Base-by-base conservation (phyloP, 2,797 vertebrate species). In the Pelochelys cantorii region DNA sequence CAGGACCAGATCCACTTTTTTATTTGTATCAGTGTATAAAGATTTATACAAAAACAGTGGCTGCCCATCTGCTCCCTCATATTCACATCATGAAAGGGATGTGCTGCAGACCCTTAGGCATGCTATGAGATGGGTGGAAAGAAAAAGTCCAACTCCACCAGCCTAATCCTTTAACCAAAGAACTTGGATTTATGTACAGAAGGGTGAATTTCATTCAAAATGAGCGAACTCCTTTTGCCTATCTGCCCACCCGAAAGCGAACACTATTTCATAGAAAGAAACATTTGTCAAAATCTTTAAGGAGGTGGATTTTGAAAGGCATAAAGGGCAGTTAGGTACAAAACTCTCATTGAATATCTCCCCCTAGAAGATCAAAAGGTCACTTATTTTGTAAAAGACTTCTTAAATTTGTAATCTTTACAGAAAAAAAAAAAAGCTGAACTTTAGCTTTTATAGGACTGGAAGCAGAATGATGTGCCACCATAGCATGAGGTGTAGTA, bases 401-500 rank as follows among this genome's bases (percentile, higher is more conserved):
- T 4, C 31, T 52, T 17, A 82, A 29, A 59, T 54, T 81, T 88
- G 9, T 14, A 53, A 85, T 2, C 27, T 83, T 54, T 9, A 0
- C 56, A 8, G 1, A 27, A 78, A 86, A 27, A 78, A 86, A 59
- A 31, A 23, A 53, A 5, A 23, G 14, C 7, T 11, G 48, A 83
- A 75, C 13, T 71, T 84, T 18, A 52, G 22, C 20, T 96, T 83
- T 77, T 20, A 23, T 7, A 42, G 27, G 53, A 34, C 5, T 37
- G 18, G 1, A 87, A 77, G 11, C 0, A 53, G 27, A 14, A 53
- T 79, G 2, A 5, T 3, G 53, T 1, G 18, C 2, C n/a, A 1
- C 7, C 20, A 3, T 3, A 14, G 5, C 0, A 1, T 2, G 59
- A 82, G 29, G 62, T 22, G 14, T 0, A 68, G 29, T 9, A 79